Percentiles rank a stretch among this genome's conserved stretches.
Evolutionary conservation across 2,113 vertebrate genomes (phyloP).

Genomic region (Apteryx mantelli): DNA sequence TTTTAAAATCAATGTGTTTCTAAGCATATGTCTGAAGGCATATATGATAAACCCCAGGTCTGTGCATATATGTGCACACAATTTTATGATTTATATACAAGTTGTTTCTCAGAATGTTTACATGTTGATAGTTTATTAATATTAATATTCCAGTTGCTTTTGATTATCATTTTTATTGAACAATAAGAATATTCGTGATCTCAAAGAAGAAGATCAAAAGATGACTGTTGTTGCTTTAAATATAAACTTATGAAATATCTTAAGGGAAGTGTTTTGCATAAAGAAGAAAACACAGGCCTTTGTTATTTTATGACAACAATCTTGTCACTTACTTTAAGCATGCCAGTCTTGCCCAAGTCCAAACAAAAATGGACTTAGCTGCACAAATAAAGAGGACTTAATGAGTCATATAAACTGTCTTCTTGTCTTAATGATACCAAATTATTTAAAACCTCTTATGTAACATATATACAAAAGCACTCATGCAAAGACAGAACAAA

Average conservation of each 20-base stretch:
- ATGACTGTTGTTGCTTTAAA: background rate
- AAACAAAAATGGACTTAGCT: background rate
- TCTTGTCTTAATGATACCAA: background rate
- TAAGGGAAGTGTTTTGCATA: background rate
- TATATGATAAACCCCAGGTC: background rate
- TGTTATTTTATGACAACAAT: background rate
- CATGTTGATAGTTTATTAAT: background rate
- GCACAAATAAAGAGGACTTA: background rate
- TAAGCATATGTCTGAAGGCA: background rate
- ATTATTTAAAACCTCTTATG: accelerated
- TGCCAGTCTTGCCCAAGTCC: background rate
- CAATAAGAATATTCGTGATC: background rate
- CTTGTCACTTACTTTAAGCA: background rate
- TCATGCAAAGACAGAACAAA: background rate
- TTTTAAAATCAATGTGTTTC: background rate
- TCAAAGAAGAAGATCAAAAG: background rate
- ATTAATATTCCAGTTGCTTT: background rate
- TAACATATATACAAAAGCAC: background rate
- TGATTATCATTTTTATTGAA: slow-evolving; percentile 25
- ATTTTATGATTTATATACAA: background rate
- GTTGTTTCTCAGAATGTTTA: background rate
- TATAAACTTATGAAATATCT: background rate
- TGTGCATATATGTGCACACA: background rate
- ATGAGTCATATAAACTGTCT: background rate
- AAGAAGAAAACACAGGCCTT: background rate